These are phyloP conservation scores for Venturia canescens DNA, from an alignment of 1,140 invertebrate genomes.

Conservation along the genomic window DNA sequence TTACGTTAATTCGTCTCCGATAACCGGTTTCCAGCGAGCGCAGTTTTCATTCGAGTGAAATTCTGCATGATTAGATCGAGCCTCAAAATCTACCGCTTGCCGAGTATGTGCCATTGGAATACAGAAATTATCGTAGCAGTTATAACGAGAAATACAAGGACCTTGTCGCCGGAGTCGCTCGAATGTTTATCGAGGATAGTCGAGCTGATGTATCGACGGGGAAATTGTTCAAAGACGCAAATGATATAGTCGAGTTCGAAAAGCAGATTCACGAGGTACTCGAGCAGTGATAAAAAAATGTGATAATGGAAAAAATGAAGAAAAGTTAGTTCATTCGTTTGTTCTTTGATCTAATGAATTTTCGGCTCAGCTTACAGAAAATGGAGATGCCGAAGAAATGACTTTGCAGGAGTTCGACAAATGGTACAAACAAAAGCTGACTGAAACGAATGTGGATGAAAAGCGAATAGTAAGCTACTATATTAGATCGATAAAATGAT, in stretches of 20 bases:
- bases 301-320: background rate
- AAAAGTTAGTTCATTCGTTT: background rate
- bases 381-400: background rate
- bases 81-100: background rate
- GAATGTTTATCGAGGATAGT: conserved; percentile 10
- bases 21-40: no score
- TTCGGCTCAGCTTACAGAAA: background rate
- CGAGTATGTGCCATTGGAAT: background rate
- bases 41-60: no score
- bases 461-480: conserved; percentile 13
- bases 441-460: background rate
- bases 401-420: conserved; percentile 14
- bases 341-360: background rate
- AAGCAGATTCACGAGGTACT: conserved; percentile 29
- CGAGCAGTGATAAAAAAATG: background rate
- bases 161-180: background rate
- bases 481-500: background rate
- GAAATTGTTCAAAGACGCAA: background rate
- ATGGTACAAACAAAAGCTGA: conserved; percentile 18
- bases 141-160: conserved; percentile 20
- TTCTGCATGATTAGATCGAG: background rate
- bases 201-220: conserved; percentile 30
- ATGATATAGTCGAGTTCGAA: conserved; percentile 37
- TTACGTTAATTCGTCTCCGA: no score
- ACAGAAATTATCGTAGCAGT: conserved; percentile 28